phyloP scores from a whole-genome alignment of 1,140 invertebrate species.

The Acarapis woodi region DNA sequence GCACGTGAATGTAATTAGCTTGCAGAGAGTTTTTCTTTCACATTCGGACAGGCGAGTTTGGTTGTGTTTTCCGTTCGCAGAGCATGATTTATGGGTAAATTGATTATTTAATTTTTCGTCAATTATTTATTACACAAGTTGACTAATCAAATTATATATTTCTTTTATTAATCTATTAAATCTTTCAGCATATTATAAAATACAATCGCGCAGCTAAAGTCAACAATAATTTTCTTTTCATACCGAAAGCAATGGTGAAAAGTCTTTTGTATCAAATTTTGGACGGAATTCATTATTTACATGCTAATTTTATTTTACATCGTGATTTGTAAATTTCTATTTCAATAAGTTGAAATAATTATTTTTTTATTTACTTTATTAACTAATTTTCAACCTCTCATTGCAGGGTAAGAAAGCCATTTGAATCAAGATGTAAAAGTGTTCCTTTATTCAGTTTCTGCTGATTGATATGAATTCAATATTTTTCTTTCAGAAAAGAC shows the following conservation, averaged over 20 bases:
- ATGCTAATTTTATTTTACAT: constrained; percentile 98
- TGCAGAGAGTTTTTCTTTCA: constrained; percentile 89
- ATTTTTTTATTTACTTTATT: too few species aligned
- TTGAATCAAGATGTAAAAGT: too few species aligned
- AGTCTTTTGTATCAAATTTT: constrained; percentile 92
- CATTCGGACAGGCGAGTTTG: constrained; percentile 91
- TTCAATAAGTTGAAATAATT: too few species aligned
- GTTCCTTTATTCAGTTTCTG: constrained; percentile 2
- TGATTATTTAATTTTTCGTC: neutral
- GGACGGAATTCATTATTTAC: constrained; percentile 96
- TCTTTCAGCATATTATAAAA: constrained; percentile 87
- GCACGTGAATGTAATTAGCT: constrained; percentile 87
- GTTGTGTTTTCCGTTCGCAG: constrained; percentile 93
- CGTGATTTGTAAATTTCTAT: too few species aligned
- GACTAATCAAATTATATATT: too few species aligned
- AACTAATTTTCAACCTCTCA: too few species aligned
- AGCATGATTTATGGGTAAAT: constrained; percentile 86
- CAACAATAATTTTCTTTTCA: constrained; percentile 87
- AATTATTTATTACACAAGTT: too few species aligned
- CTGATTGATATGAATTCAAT: too few species aligned
- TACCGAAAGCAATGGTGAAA: constrained; percentile 92
- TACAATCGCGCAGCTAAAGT: constrained; percentile 93
- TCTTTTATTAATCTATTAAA: too few species aligned
- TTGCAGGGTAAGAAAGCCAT: too few species aligned
- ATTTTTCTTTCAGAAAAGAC: too few species aligned